These are phyloP conservation scores for Aromia moschata DNA, from an alignment of 2,888 invertebrate species.

Conservation along the genomic window DNA sequence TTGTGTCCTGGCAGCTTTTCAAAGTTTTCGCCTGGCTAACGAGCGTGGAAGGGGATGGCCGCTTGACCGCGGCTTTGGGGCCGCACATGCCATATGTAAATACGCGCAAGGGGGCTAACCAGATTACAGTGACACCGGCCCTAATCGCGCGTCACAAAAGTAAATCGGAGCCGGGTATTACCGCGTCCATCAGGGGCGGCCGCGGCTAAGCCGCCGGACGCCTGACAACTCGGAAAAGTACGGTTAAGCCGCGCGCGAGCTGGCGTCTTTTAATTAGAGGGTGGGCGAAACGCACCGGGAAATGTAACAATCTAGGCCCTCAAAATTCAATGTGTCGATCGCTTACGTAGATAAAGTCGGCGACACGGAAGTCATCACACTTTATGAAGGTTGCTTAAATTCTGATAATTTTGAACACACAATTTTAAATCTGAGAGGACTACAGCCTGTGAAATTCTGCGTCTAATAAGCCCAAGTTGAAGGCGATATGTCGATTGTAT, in stretches of 20 bases:
- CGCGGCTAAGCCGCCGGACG: constrained; percentile 28
- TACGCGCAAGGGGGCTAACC: constrained; percentile 42
- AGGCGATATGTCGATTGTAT: too few relatives aligned
- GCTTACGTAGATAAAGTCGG: too few relatives aligned
- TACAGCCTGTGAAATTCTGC: too few relatives aligned
- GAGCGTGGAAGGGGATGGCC: constrained; percentile 34
- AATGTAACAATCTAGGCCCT: too few relatives aligned
- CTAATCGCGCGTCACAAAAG: constrained; percentile 49
- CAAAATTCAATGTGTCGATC: too few relatives aligned
- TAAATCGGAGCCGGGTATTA: constrained; percentile 46
- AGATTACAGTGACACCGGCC: constrained; percentile 49
- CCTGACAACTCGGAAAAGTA: constrained; percentile 31
- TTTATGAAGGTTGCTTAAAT: too few relatives aligned
- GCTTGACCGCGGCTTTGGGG: constrained; percentile 35
- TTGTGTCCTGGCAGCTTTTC: too few relatives aligned
- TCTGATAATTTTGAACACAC: too few relatives aligned
- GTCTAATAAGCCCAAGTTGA: too few relatives aligned
- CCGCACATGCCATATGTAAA: constrained; percentile 44
- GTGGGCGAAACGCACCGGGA: not conserved
- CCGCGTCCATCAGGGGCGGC: constrained; percentile 44
- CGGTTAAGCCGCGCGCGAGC: constrained; percentile 5
- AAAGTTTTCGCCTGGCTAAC: not conserved
- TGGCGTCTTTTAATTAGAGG: constrained; percentile 13
- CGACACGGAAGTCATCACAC: too few relatives aligned
- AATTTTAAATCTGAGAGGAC: too few relatives aligned